These are phyloP conservation scores for Nasonia vitripennis DNA, from an alignment of 1,140 invertebrate genomes.

Conservation along the genomic window DNA sequence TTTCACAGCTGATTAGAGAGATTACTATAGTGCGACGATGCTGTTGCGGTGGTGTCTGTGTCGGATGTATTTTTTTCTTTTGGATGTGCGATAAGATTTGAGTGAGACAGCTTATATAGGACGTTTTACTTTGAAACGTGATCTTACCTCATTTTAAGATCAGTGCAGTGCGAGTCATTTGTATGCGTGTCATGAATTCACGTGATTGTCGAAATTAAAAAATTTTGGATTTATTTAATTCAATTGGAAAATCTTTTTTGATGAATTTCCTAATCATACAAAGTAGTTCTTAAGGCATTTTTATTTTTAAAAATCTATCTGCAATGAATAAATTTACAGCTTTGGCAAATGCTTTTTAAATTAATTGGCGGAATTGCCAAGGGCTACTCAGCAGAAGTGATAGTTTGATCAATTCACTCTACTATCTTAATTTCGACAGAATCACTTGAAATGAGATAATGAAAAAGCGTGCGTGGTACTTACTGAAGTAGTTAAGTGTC, in stretches of 20 bases:
- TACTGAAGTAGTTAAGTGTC: slow-evolving; percentile 97
- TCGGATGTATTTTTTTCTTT: neutral
- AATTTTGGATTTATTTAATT: neutral
- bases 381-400: neutral
- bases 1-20: neutral
- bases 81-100: neutral
- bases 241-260: neutral
- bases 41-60: neutral
- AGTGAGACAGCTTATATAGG: neutral
- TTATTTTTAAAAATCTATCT: neutral
- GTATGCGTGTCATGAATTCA: neutral
- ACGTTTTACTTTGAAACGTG: neutral
- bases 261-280: neutral
- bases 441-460: neutral
- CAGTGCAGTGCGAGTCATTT: neutral
- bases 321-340: neutral
- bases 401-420: neutral
- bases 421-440: slow-evolving; percentile 29
- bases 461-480: slow-evolving; percentile 76
- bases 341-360: neutral
- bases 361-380: neutral
- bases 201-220: neutral
- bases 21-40: neutral
- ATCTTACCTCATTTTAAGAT: neutral
- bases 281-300: neutral